Base-by-base conservation (phyloP, 1,140 invertebrate species). In the Polyergus mexicanus region DNA sequence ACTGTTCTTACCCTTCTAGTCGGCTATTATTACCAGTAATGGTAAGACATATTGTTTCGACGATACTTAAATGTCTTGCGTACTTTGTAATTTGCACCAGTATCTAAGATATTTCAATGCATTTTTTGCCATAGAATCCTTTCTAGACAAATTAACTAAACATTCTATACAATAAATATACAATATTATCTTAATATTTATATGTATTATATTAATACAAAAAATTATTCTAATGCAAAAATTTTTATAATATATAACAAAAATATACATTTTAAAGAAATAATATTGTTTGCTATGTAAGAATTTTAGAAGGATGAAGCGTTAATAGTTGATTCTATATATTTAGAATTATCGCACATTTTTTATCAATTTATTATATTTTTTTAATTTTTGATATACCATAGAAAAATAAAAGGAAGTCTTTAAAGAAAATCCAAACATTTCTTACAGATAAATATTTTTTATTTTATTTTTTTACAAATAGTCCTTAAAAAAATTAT, bases 11-110 rank as follows among this genome's bases (percentile, higher is more conserved):
- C 25, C 22, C 54, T 58, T 13, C 32, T 3, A 3, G 16, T 2
- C 16, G 35, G 25, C 38, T 71, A 72, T 71, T 68, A 60, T 74
- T 83, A 83, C 10, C 41, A 28, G 54, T 72, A 83, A 83, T 72
- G 28, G 38, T 72, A 35, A 74, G n/a, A 25, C 35, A 35, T 41
- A 71, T 69, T 41, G 47, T 80, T 80, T 35, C 54, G n/a, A 5
- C 68, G 38, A 60, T 62, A 72, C 19, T 58, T 81, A 81, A 41
- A 72, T 72, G 19, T 38, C 35, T 81, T 41, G 28, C 11, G 25
- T 74, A 72, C 28, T 60, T 32, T 13, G 66, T 25, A 81, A 47
- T 72, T 83, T 74, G 19, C 28, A 72, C 38, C 8, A 32, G 8
- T 56, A 13, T 71, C 19, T 19, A 69, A 51, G 11, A 41, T 68